A percentile compares a stretch with the other conserved stretches of the same genome.
phyloP scores from a whole-genome alignment of 2,113 vertebrate genomes.

The Drymodes brunneopygia region DNA sequence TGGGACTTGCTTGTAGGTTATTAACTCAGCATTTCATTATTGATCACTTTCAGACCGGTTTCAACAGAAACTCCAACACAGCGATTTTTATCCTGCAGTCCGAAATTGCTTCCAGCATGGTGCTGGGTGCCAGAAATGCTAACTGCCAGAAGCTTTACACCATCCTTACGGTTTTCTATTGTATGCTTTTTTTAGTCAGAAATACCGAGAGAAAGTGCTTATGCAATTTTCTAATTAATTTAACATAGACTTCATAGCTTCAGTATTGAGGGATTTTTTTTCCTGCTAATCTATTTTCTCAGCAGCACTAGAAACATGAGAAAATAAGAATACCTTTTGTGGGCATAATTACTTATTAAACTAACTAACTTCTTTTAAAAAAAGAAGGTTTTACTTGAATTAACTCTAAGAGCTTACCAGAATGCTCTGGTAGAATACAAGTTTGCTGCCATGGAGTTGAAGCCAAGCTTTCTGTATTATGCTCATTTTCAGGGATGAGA shows the following conservation, averaged over 20 bases:
- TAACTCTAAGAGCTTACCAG: neutral
- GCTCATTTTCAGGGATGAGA: neutral
- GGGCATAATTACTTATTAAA: neutral
- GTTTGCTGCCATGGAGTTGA: neutral
- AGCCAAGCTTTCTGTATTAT: neutral
- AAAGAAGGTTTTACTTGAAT: neutral
- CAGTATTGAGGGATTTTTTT: neutral
- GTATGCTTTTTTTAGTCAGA: neutral
- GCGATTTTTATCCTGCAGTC: neutral
- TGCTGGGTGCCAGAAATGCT: neutral
- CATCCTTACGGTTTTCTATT: neutral
- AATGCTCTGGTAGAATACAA: neutral
- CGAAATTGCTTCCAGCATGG: neutral
- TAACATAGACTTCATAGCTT: neutral
- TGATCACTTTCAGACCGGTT: neutral
- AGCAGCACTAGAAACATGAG: neutral
- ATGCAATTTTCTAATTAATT: neutral
- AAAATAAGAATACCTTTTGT: neutral
- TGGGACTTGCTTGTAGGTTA: neutral
- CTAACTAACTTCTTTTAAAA: neutral
- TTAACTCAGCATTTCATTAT: neutral
- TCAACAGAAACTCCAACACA: neutral
- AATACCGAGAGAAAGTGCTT: neutral
- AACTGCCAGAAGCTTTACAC: neutral
- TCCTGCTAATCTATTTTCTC: neutral